phyloP scores from a whole-genome alignment of 2,888 invertebrate species.

The Cyclophora punctaria region DNA sequence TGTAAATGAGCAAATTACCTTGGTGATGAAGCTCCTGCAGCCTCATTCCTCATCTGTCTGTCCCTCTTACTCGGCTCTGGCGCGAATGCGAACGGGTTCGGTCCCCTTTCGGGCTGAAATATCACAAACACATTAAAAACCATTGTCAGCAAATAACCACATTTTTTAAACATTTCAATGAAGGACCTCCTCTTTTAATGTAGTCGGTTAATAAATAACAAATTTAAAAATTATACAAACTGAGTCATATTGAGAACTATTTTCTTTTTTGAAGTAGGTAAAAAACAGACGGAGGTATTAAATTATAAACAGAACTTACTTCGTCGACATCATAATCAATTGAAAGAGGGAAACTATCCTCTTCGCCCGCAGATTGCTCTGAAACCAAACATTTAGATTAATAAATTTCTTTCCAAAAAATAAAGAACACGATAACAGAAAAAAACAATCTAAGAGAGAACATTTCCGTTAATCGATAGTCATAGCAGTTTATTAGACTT shows the following conservation, averaged over 20 bases:
- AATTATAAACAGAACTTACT: conserved; percentile 23
- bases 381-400: conserved; percentile 8
- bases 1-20: conserved; percentile 20
- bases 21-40: conserved; percentile 28
- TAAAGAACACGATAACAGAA: no score
- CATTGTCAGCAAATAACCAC: neutral
- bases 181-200: no score
- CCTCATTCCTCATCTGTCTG: conserved; percentile 38
- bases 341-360: conserved; percentile 28
- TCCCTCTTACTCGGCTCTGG: conserved; percentile 51
- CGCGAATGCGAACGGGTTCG: conserved; percentile 34
- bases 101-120: conserved; percentile 31
- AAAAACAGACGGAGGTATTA: neutral
- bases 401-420: no score
- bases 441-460: no score
- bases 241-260: no score
- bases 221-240: no score
- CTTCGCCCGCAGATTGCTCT: conserved; percentile 33
- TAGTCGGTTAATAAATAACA: no score
- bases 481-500: no score
- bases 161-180: neutral
- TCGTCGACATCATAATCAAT: conserved; percentile 34
- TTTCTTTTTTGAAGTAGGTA: no score
- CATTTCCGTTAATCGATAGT: no score
- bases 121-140: neutral